Evolutionary conservation across 1,140 invertebrate genomes (phyloP).

Genomic region (Calliopsis andreniformis): DNA sequence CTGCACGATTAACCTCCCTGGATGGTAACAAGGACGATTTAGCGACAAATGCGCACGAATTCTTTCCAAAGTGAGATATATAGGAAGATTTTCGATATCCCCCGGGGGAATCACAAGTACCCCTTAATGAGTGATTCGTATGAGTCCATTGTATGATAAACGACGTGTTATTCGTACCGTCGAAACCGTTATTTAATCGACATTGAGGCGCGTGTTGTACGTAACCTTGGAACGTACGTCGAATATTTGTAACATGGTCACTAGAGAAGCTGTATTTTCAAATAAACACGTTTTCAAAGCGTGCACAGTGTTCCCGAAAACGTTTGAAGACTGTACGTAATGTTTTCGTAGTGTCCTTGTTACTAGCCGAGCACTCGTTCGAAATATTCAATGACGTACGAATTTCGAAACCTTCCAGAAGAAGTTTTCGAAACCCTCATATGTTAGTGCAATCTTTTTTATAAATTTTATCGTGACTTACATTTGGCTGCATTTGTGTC

Average conservation of each 20-base stretch:
- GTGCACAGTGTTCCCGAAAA: no score
- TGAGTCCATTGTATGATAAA: conserved; percentile 36
- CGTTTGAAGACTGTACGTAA: no score
- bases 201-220: background rate
- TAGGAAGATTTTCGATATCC: conserved; percentile 19
- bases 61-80: conserved; percentile 13
- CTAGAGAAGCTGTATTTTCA: no score
- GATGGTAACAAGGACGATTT: conserved; percentile 59
- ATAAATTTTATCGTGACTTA: background rate
- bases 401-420: background rate
- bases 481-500: background rate
- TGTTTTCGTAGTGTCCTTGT: background rate
- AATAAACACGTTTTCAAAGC: no score
- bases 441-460: background rate
- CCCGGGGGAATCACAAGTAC: conserved; percentile 25
- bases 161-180: background rate
- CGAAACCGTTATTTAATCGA: conserved; percentile 36
- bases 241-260: background rate
- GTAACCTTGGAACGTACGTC: background rate
- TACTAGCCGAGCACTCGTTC: background rate
- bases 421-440: no score
- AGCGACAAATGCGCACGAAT: conserved; percentile 48
- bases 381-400: background rate
- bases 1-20: conserved; percentile 61
- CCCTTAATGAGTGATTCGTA: conserved; percentile 27